These are phyloP conservation scores for Clostera curtula DNA, from an alignment of 2,888 invertebrate species.

Conservation along the genomic window DNA sequence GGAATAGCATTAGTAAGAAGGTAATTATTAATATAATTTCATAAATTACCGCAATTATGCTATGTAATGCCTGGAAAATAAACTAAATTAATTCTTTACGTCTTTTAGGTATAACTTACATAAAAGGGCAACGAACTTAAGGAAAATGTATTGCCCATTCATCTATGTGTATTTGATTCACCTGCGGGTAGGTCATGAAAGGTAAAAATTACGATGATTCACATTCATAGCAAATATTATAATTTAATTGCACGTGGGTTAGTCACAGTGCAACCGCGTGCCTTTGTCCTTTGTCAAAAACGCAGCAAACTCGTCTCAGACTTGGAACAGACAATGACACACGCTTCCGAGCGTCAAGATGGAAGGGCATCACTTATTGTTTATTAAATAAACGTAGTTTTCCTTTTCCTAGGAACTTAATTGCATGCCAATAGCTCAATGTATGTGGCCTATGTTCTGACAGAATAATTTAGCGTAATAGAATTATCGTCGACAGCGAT, in stretches of 20 bases:
- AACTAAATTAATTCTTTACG: too few relatives aligned
- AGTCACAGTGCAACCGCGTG: conserved; percentile 44
- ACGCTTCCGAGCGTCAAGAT: conserved; percentile 29
- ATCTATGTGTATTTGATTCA: background rate
- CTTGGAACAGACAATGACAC: conserved; percentile 42
- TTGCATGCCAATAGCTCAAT: background rate
- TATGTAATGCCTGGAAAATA: too few relatives aligned
- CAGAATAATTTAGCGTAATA: too few relatives aligned
- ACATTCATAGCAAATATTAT: conserved; percentile 24
- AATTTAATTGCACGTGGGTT: conserved; percentile 36
- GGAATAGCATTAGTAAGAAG: too few relatives aligned
- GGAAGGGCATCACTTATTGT: conserved; percentile 25
- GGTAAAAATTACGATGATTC: conserved; percentile 32
- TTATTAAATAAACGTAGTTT: conserved; percentile 13
- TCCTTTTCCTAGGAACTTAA: conserved; percentile 7
- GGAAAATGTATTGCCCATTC: background rate
- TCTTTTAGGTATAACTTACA: too few relatives aligned
- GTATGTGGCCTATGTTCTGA: too few relatives aligned
- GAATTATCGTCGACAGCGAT: too few relatives aligned
- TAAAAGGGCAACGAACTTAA: background rate
- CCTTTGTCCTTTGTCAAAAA: conserved; percentile 55
- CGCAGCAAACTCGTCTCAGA: conserved; percentile 43
- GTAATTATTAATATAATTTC: too few relatives aligned
- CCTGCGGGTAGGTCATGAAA: conserved; percentile 5
- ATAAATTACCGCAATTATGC: too few relatives aligned